A percentile compares a stretch with the other conserved stretches of the same genome.
Evolutionary conservation across 23 tunicate species (phyloP).

Genomic region (Halocynthia aurantium): DNA sequence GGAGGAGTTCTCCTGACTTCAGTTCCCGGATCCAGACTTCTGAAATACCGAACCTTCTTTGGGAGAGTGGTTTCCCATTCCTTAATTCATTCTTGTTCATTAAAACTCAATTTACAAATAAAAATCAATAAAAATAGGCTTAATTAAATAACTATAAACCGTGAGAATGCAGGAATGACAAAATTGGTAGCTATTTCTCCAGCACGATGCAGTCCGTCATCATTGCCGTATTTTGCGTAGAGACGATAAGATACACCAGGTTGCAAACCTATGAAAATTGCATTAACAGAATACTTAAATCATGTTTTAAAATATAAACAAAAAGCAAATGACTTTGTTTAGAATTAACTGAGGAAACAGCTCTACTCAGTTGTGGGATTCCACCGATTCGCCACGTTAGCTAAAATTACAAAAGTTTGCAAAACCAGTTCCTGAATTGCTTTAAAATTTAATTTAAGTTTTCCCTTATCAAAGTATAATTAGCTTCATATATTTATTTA

Average conservation of each 20-base stretch:
- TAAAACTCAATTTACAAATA: no score
- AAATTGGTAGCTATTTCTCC: conserved; percentile 23
- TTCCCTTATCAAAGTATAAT: no score
- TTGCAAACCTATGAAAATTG: conserved; percentile 4
- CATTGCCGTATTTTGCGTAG: neutral
- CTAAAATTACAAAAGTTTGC: no score
- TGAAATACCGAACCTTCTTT: neutral
- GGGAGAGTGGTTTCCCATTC: neutral
- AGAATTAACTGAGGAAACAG: no score
- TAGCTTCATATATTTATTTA: no score
- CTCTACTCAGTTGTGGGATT: no score
- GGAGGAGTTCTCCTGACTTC: conserved; percentile 13
- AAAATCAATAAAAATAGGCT: no score
- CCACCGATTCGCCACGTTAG: no score
- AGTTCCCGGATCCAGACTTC: conserved; percentile 27
- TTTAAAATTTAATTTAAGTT: no score
- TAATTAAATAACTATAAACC: neutral
- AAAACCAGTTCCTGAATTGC: no score
- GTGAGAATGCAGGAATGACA: conserved; percentile 29
- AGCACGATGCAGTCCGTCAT: conserved; percentile 13
- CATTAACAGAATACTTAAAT: neutral
- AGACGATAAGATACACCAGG: conserved; percentile 24
- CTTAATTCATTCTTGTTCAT: neutral
- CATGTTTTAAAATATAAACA: neutral
- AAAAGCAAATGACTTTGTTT: no score